These are phyloP conservation scores for Yoshiicerus persimilis DNA, from an alignment of 1,140 invertebrate genomes.

Conservation along the genomic window DNA sequence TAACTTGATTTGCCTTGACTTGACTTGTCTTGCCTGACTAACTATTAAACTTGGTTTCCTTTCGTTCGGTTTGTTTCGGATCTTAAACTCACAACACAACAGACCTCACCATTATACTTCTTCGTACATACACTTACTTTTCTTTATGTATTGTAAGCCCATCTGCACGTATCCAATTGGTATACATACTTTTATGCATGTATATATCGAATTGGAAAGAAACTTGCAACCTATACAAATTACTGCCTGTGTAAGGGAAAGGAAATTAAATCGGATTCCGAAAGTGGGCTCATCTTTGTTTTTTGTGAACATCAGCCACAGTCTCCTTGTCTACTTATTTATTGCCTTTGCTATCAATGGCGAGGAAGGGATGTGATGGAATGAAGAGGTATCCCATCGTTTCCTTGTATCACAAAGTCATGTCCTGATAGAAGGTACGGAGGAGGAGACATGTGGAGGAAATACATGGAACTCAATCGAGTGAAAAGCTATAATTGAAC, in stretches of 20 bases:
- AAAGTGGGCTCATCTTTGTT: constrained; percentile 23
- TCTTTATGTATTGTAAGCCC: background rate
- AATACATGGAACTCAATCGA: constrained; percentile 32
- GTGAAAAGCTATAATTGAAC: constrained; percentile 39
- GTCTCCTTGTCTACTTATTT: constrained; percentile 36
- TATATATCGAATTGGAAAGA: background rate
- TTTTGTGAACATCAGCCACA: constrained; percentile 24
- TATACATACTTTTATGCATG: background rate
- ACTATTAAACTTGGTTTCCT: background rate
- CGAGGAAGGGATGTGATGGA: background rate
- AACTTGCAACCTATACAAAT: constrained; percentile 39
- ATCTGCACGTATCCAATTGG: background rate
- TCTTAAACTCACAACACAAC: background rate
- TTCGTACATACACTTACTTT: too few species aligned
- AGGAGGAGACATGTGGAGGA: constrained; percentile 19
- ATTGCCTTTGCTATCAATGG: constrained; percentile 30
- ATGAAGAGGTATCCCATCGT: constrained; percentile 21
- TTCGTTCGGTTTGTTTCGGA: background rate
- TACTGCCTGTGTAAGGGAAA: constrained; percentile 18
- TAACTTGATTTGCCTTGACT: constrained; percentile 5
- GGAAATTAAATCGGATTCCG: constrained; percentile 35
- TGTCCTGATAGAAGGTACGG: background rate
- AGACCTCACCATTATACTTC: too few species aligned
- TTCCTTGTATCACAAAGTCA: background rate
- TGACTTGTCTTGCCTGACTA: background rate